These are phyloP conservation scores for Cyphomyrmex costatus DNA, from an alignment of 1,140 invertebrate species.

Conservation along the genomic window DNA sequence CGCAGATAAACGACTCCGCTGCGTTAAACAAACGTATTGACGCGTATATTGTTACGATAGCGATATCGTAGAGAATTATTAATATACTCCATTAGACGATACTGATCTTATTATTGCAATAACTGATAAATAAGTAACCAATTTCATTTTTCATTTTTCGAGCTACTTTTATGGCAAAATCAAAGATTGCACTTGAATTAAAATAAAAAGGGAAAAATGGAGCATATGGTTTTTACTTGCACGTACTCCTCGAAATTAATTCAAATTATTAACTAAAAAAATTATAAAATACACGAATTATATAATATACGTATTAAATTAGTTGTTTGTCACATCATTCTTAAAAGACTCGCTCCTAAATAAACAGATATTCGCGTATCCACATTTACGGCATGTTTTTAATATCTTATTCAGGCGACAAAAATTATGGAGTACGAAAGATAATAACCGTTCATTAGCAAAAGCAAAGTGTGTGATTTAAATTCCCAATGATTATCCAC, in stretches of 20 bases:
- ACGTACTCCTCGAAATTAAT: background rate
- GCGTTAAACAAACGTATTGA: conserved; percentile 40
- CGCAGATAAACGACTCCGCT: conserved; percentile 31
- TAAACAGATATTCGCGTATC: conserved; percentile 10
- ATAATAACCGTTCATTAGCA: conserved; percentile 32
- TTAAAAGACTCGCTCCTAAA: conserved; percentile 14
- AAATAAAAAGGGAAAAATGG: background rate
- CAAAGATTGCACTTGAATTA: background rate
- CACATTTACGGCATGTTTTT: conserved; percentile 28
- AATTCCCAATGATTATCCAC: conserved; percentile 35
- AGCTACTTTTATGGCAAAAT: background rate
- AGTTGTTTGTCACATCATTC: background rate
- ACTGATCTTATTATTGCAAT: conserved; percentile 33
- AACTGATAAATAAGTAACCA: conserved; percentile 19
- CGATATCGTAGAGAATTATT: conserved; percentile 42
- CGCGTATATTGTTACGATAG: conserved; percentile 43
- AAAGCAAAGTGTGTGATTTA: conserved; percentile 26
- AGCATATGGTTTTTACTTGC: background rate
- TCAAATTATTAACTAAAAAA: background rate
- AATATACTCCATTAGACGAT: conserved; percentile 26
- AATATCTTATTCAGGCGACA: conserved; percentile 32
- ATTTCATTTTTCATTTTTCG: conserved; percentile 12
- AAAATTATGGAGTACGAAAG: conserved; percentile 31
- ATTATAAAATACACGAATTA: background rate
- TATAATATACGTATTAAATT: background rate